These are phyloP conservation scores for Drosophila testacea DNA, from an alignment of 2,888 invertebrate species.

Conservation along the genomic window DNA sequence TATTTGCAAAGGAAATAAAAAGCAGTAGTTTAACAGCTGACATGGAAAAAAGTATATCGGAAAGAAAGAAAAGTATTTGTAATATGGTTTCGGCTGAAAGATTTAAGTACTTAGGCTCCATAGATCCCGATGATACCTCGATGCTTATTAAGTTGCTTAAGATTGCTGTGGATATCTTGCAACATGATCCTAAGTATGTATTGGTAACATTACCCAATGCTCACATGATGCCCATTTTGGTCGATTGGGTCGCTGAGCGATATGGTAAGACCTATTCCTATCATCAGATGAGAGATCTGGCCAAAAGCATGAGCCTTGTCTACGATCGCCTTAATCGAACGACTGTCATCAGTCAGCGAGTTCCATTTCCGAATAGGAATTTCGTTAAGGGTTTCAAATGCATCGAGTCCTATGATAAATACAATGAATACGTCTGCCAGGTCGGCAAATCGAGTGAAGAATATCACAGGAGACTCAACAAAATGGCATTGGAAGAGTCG, in stretches of 20 bases:
- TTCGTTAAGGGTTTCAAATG: background rate
- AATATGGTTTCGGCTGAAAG: background rate
- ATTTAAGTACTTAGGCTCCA: background rate
- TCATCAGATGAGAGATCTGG: slow-evolving; percentile 34
- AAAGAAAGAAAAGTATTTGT: background rate
- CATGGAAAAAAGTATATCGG: too few relatives aligned
- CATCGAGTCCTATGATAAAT: slow-evolving; percentile 12
- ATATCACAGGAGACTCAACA: slow-evolving; percentile 38
- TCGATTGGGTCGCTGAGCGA: slow-evolving; percentile 68
- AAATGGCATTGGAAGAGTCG: slow-evolving; percentile 39
- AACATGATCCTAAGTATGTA: slow-evolving; percentile 66
- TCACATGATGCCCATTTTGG: slow-evolving; percentile 66
- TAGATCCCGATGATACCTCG: slow-evolving; percentile 63
- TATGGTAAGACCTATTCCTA: slow-evolving; percentile 61
- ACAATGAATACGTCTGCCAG: background rate
- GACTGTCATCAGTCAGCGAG: background rate
- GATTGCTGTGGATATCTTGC: slow-evolving; percentile 52
- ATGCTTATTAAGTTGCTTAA: slow-evolving; percentile 54
- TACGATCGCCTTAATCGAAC: slow-evolving; percentile 5
- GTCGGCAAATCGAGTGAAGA: background rate
- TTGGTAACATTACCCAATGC: slow-evolving; percentile 74
- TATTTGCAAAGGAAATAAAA: background rate
- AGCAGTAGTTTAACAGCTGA: background rate
- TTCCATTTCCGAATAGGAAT: background rate
- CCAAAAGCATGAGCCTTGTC: slow-evolving; percentile 12